These are phyloP conservation scores for Limnephilus auricula DNA, from an alignment of 2,888 invertebrate species.

Conservation along the genomic window DNA sequence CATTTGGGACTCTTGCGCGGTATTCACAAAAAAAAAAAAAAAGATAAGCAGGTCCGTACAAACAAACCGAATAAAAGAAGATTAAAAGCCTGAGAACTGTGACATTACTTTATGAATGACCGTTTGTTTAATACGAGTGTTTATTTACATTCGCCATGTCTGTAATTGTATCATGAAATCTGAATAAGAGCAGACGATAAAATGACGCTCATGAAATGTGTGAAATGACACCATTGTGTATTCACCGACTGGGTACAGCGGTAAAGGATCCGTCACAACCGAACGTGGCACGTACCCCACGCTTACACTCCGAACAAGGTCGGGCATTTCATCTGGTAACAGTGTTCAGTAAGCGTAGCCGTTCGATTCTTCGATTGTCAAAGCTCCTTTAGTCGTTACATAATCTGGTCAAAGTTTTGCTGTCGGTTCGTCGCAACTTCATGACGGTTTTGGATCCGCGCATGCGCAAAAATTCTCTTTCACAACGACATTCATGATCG, in stretches of 20 bases:
- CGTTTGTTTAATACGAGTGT: not conserved
- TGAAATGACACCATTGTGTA: conserved; percentile 39
- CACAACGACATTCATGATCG: conserved; percentile 13
- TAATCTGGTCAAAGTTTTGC: conserved; percentile 39
- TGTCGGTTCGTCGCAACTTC: not conserved
- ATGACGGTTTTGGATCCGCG: not conserved
- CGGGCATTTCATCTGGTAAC: not conserved
- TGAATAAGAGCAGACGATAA: conserved; percentile 10
- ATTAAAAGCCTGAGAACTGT: not conserved
- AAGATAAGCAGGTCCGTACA: not conserved
- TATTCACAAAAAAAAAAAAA: too few relatives aligned
- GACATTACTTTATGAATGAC: not conserved
- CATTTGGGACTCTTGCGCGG: too few relatives aligned
- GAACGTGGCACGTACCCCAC: not conserved
- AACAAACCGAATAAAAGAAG: not conserved
- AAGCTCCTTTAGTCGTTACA: conserved; percentile 36
- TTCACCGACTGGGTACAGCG: not conserved
- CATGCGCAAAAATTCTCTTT: not conserved
- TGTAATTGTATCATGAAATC: not conserved
- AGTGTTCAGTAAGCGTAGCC: not conserved
- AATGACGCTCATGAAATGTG: conserved; percentile 50
- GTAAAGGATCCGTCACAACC: not conserved
- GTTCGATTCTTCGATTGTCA: not conserved
- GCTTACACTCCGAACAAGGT: not conserved
- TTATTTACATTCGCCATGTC: not conserved